Evolutionary conservation across 1,140 invertebrate genomes (phyloP).

Genomic region (Zaprionus kolodkinae): DNA sequence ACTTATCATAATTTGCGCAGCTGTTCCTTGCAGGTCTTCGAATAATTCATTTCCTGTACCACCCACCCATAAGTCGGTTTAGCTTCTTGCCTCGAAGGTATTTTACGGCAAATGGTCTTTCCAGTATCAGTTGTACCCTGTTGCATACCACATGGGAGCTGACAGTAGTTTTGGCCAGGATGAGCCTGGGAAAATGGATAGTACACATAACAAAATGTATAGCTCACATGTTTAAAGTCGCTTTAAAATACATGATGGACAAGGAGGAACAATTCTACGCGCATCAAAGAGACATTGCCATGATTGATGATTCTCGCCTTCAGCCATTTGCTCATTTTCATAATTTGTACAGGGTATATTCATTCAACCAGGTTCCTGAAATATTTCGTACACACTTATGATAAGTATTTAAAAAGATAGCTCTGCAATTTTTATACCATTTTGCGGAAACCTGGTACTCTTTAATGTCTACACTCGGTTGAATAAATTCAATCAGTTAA

Average conservation of each 20-base stretch:
- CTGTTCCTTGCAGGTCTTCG: slow-evolving; percentile 20
- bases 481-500: too few relatives aligned
- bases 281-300: too few relatives aligned
- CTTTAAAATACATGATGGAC: slow-evolving; percentile 34
- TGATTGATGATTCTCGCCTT: slow-evolving; percentile 1
- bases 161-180: slow-evolving; percentile 40
- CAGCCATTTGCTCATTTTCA: neutral
- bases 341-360: neutral
- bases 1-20: slow-evolving; percentile 78
- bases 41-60: slow-evolving; percentile 37
- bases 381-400: too few relatives aligned
- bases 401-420: too few relatives aligned
- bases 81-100: slow-evolving; percentile 52
- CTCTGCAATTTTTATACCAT: too few relatives aligned
- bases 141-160: slow-evolving; percentile 13
- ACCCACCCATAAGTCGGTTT: slow-evolving; percentile 57
- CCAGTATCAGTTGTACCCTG: slow-evolving; percentile 3
- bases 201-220: neutral
- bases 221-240: slow-evolving; percentile 20
- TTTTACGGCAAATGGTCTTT: slow-evolving; percentile 58
- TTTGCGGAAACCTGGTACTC: too few relatives aligned
- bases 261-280: too few relatives aligned
- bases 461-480: too few relatives aligned
- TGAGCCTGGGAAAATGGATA: neutral
- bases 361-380: neutral